Percentiles rank a stretch among this genome's conserved stretches.
Evolutionary conservation across 1,140 invertebrate species (phyloP).

Genomic region (Sinonovacula constricta): DNA sequence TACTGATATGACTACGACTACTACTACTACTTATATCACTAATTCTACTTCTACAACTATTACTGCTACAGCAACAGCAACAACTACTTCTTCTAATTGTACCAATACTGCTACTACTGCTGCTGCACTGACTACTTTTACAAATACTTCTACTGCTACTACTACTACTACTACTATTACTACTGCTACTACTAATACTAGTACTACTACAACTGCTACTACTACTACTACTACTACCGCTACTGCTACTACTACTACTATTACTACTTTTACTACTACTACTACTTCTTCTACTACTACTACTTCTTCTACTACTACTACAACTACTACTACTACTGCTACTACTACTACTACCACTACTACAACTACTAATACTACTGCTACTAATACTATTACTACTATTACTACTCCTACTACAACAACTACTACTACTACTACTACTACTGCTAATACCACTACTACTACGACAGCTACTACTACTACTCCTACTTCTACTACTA

Average conservation of each 20-base stretch:
- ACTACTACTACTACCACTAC: background rate
- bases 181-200: too few species aligned
- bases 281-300: background rate
- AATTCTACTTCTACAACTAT: background rate
- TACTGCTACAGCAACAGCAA: background rate
- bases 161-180: background rate
- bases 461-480: too few species aligned
- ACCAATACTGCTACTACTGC: conserved; percentile 11
- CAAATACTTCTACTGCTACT: background rate
- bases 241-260: background rate
- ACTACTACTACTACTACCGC: background rate
- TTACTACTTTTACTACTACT: background rate
- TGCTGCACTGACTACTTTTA: background rate
- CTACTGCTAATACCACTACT: too few species aligned
- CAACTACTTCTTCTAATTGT: background rate
- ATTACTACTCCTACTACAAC: too few species aligned
- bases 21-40: background rate
- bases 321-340: conserved; percentile 5
- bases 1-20: background rate
- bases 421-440: too few species aligned
- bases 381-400: too few species aligned
- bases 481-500: too few species aligned
- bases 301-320: background rate
- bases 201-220: background rate
- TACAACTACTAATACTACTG: too few species aligned